Conservation (phyloP, 1,140 invertebrate species). For the Dendrolimus punctatus region DNA sequence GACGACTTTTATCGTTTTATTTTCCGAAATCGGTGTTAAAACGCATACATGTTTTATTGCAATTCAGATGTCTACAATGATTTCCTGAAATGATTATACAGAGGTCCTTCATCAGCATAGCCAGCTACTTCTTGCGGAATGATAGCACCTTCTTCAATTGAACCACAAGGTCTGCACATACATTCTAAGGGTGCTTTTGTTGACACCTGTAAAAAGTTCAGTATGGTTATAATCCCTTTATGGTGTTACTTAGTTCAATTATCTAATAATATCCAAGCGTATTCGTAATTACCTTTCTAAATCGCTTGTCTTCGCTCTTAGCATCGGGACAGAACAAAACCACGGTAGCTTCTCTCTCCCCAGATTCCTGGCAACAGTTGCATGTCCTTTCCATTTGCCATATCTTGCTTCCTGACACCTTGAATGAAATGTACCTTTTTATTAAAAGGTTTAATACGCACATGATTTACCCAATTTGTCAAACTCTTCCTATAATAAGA, state of each 20-base stretch:
- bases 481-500: too few species aligned
- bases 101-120: constrained; percentile 85
- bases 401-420: constrained; percentile 96
- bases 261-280: not conserved
- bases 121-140: constrained; percentile 92
- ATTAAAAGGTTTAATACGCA: not conserved
- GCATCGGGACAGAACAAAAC: constrained; percentile 92
- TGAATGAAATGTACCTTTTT: not conserved
- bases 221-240: not conserved
- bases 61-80: constrained; percentile 26
- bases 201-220: constrained; percentile 75
- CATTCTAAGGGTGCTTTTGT: constrained; percentile 94
- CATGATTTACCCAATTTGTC: not conserved
- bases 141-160: constrained; percentile 88
- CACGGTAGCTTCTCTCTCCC: constrained; percentile 91
- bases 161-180: constrained; percentile 94
- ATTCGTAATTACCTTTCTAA: constrained; percentile 79
- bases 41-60: too few species aligned
- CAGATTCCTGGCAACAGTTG: constrained; percentile 95
- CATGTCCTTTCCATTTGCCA: constrained; percentile 97
- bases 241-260: not conserved
- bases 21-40: too few species aligned
- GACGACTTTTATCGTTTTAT: too few species aligned
- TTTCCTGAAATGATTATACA: constrained; percentile 79
- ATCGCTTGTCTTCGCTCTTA: constrained; percentile 87